Evolutionary conservation across 2,797 vertebrate genomes (phyloP).

Genomic region (Acropternis orthonyx): DNA sequence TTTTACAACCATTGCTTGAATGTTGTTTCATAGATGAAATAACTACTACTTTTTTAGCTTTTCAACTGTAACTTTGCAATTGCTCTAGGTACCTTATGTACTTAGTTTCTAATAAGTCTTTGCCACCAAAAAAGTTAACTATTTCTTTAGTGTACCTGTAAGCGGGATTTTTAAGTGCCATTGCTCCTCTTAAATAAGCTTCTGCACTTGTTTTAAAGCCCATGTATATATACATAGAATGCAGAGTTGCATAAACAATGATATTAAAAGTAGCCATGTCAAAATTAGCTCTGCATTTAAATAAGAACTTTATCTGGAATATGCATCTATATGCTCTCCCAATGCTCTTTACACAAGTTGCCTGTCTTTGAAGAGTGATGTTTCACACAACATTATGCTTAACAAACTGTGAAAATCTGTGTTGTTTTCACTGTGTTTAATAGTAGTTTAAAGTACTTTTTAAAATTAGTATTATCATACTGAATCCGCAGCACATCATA

Average conservation of each 20-base stretch:
- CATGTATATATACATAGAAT: background rate
- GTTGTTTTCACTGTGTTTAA: background rate
- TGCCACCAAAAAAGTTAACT: background rate
- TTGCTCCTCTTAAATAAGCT: background rate
- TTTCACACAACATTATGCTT: background rate
- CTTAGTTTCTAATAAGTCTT: background rate
- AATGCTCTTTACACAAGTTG: background rate
- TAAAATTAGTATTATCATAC: background rate
- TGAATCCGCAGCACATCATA: background rate
- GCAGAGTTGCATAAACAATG: background rate
- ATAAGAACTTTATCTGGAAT: background rate
- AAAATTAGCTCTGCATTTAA: background rate
- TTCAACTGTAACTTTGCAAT: background rate
- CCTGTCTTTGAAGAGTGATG: background rate
- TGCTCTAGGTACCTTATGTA: background rate
- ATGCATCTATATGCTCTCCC: background rate
- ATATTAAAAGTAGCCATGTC: background rate
- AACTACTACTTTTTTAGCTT: background rate
- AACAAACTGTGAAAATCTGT: background rate
- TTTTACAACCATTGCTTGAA: background rate
- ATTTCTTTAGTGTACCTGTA: background rate
- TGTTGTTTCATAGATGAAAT: background rate
- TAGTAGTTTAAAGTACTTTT: background rate
- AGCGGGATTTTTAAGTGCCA: background rate
- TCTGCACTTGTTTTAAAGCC: background rate